Percentiles rank a stretch among this genome's conserved stretches.
Evolutionary conservation across 2,888 invertebrate genomes (phyloP).

Genomic region (Gari tellinella): DNA sequence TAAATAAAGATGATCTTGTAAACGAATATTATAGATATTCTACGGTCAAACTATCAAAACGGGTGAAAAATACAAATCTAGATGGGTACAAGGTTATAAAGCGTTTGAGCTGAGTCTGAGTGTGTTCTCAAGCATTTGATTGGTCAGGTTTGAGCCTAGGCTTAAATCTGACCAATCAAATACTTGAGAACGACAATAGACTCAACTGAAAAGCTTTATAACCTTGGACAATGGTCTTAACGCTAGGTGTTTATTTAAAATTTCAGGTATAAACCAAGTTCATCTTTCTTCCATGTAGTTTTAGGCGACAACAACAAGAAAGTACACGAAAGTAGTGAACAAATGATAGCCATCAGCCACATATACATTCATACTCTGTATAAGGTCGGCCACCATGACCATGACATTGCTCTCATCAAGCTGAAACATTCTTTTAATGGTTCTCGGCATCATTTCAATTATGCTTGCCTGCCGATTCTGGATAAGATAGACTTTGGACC

Average conservation of each 20-base stretch:
- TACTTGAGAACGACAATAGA: no score
- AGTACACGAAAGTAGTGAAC: slow-evolving; percentile 41
- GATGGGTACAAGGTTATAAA: no score
- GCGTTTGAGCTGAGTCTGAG: no score
- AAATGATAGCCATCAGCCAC: slow-evolving; percentile 31
- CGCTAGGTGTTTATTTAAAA: background rate
- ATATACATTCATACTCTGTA: slow-evolving; percentile 54
- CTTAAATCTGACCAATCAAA: no score
- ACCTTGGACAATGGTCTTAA: no score
- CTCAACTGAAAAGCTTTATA: no score
- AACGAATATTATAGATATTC: no score
- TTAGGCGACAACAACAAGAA: slow-evolving; percentile 51
- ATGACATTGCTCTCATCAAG: slow-evolving; percentile 66
- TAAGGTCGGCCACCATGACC: slow-evolving; percentile 30
- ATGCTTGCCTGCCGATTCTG: slow-evolving; percentile 54
- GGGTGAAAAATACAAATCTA: no score
- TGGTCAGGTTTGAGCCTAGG: no score
- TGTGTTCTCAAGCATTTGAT: no score
- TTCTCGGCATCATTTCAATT: slow-evolving; percentile 33
- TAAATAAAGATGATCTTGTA: no score
- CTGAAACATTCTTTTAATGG: slow-evolving; percentile 36
- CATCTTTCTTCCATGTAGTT: slow-evolving; percentile 38
- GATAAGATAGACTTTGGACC: slow-evolving; percentile 27
- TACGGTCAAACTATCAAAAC: no score
- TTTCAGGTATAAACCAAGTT: slow-evolving; percentile 36